Evolutionary conservation across 2,888 invertebrate genomes (phyloP).

Genomic region (Holacanthella duospinosa): DNA sequence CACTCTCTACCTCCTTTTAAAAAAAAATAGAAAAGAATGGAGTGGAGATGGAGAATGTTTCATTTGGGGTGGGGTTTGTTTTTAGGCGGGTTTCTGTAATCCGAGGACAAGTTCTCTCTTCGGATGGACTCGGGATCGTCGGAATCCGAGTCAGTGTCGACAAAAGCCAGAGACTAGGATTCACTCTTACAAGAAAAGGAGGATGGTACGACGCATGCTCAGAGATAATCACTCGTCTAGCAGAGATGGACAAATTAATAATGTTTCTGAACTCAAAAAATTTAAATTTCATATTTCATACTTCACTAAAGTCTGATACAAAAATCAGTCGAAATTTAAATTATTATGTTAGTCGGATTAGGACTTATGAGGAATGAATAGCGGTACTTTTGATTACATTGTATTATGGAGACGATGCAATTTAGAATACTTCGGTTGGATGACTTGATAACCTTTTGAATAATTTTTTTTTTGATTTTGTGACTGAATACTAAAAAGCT

Average conservation of each 20-base stretch:
- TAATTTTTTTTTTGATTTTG: not conserved
- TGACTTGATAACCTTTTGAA: not conserved
- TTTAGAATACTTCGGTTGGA: too few relatives aligned
- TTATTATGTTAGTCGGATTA: too few relatives aligned
- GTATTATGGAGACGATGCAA: too few relatives aligned
- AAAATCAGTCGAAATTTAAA: too few relatives aligned
- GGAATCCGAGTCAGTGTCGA: constrained; percentile 95
- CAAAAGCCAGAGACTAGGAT: constrained; percentile 85
- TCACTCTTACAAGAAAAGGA: constrained; percentile 82
- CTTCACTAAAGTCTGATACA: too few relatives aligned
- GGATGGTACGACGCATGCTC: constrained; percentile 90
- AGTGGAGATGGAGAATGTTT: constrained; percentile 6
- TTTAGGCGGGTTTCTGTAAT: constrained; percentile 95
- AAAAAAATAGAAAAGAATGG: too few relatives aligned
- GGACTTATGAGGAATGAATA: too few relatives aligned
- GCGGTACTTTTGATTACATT: too few relatives aligned
- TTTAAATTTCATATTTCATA: too few relatives aligned
- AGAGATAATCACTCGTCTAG: not conserved
- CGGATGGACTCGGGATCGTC: constrained; percentile 88
- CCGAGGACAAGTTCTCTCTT: constrained; percentile 90
- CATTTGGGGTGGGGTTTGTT: constrained; percentile 40
- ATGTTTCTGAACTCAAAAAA: too few relatives aligned
- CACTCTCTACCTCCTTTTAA: constrained; percentile 20
- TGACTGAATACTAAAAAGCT: too few relatives aligned
- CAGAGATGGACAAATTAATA: too few relatives aligned